Conservation (phyloP, 2,797 vertebrate genomes). For the Darevskia nairensis region DNA sequence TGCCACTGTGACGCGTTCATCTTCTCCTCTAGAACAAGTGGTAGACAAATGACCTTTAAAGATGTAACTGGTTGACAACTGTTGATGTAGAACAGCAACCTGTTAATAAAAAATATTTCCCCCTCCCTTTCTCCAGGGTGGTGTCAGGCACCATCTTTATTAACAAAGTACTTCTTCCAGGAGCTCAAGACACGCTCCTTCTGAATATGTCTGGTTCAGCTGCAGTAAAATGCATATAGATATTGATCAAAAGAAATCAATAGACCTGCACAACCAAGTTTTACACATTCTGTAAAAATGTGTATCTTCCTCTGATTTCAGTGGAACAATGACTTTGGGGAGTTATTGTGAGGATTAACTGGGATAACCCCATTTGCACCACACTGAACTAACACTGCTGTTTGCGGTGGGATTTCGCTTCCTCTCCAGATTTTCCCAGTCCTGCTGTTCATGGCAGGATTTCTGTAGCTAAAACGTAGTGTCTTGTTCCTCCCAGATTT, state of each 20-base stretch:
- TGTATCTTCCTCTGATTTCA: not conserved
- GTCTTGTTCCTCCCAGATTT: too few relatives aligned
- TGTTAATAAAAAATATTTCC: conserved; percentile 25
- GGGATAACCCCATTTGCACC: not conserved
- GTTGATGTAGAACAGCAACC: not conserved
- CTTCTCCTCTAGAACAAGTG: conserved; percentile 40
- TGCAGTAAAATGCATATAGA: not conserved
- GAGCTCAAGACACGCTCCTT: not conserved
- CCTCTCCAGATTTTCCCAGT: too few relatives aligned
- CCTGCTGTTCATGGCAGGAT: too few relatives aligned
- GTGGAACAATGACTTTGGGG: not conserved
- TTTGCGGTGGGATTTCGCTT: too few relatives aligned
- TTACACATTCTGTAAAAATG: not conserved
- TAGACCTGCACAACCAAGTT: not conserved
- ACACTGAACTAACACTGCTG: not conserved
- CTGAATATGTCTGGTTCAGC: not conserved
- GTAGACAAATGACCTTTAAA: conserved; percentile 49
- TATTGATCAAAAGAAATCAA: not conserved
- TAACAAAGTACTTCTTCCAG: not conserved
- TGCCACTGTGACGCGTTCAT: conserved; percentile 47
- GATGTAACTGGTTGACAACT: conserved; percentile 38
- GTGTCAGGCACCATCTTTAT: conserved; percentile 21
- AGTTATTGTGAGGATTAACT: not conserved
- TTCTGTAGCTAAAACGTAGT: too few relatives aligned
- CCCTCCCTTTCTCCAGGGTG: not conserved